These are phyloP conservation scores for Okamejei kenojei DNA, from an alignment of 2,797 vertebrate species.

Conservation along the genomic window DNA sequence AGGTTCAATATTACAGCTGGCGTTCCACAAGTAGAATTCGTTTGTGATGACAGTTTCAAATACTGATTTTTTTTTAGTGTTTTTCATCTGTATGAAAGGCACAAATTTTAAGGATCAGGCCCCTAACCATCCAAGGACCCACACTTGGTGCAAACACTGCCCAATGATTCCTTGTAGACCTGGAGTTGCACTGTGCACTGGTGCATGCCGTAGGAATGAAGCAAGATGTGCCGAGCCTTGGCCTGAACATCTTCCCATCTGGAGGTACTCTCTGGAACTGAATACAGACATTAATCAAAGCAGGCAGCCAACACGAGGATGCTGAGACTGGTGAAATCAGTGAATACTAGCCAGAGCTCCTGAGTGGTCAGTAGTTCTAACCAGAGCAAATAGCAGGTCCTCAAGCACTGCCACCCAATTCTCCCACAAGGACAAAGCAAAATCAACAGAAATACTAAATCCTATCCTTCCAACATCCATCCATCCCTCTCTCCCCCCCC, in stretches of 20 bases:
- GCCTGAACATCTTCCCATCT: conserved; percentile 16
- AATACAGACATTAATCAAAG: background rate
- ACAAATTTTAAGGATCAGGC: too few relatives aligned
- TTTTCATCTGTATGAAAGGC: background rate
- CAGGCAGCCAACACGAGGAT: background rate
- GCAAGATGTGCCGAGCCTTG: background rate
- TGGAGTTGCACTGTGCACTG: conserved; percentile 17
- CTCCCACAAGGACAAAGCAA: too few relatives aligned
- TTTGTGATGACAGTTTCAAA: background rate
- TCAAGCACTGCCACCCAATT: too few relatives aligned
- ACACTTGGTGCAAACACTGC: background rate
- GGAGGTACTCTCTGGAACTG: conserved; percentile 27
- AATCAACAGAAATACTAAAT: too few relatives aligned
- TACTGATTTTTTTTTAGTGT: too few relatives aligned
- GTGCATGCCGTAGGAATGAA: background rate
- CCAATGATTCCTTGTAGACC: background rate
- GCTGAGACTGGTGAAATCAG: background rate
- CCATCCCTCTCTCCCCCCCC: too few relatives aligned
- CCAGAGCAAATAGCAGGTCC: too few relatives aligned
- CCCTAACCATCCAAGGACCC: background rate
- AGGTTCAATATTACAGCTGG: background rate
- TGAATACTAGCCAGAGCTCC: too few relatives aligned
- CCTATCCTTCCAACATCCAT: too few relatives aligned
- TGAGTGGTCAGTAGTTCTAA: too few relatives aligned
- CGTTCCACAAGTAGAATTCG: background rate